Percentiles rank a stretch among this genome's conserved stretches.
Evolutionary conservation across 2,888 invertebrate species (phyloP).

Genomic region (Fissipunctia ypsillon): DNA sequence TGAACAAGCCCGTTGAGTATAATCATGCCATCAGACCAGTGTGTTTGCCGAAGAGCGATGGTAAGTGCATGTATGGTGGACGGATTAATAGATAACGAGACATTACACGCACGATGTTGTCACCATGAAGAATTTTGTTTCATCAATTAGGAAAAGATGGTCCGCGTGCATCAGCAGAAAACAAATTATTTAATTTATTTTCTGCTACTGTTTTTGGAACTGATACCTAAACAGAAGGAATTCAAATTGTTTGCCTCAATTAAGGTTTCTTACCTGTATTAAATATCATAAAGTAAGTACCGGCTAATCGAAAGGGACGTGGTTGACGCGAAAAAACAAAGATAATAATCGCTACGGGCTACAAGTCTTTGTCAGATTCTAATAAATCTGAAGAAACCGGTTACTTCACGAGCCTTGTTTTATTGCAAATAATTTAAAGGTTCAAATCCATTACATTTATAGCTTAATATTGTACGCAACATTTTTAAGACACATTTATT

Average conservation of each 20-base stretch:
- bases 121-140: neutral
- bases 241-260: constrained; percentile 7
- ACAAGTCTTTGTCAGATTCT: constrained; percentile 23
- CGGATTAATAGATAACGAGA: neutral
- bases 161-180: neutral
- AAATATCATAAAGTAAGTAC: constrained; percentile 29
- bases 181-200: neutral
- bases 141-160: neutral
- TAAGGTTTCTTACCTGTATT: constrained; percentile 15
- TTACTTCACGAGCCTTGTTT: constrained; percentile 24
- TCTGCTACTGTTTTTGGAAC: constrained; percentile 17
- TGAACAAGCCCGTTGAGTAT: constrained; percentile 94
- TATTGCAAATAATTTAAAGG: constrained; percentile 46
- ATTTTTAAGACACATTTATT: constrained; percentile 23
- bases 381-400: constrained; percentile 37
- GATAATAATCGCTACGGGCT: constrained; percentile 16
- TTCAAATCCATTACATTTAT: constrained; percentile 44
- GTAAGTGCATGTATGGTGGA: constrained; percentile 79
- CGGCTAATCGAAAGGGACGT: constrained; percentile 17
- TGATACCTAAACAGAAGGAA: constrained; percentile 21
- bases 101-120: neutral
- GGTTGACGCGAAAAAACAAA: constrained; percentile 14
- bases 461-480: constrained; percentile 37
- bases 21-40: constrained; percentile 95
- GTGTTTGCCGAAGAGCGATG: constrained; percentile 92